phyloP scores from a whole-genome alignment of 2,113 vertebrate species.

The Myrmecophaga tridactyla region DNA sequence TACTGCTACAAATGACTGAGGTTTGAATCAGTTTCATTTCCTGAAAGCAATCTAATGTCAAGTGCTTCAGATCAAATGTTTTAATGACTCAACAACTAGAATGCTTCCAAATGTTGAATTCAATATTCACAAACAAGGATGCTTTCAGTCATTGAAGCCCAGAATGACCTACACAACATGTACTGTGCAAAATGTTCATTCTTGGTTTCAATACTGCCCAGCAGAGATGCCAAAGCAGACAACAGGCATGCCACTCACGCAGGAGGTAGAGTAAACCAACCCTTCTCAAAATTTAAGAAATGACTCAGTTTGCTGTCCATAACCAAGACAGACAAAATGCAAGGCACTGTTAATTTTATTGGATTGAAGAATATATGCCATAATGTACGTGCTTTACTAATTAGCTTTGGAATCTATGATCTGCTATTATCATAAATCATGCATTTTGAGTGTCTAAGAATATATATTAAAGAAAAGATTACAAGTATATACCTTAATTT shows the following conservation, averaged over 20 bases:
- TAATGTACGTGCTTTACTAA: not conserved
- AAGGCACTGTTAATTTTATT: not conserved
- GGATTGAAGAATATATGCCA: not conserved
- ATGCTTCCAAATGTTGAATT: not conserved
- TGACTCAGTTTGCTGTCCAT: not conserved
- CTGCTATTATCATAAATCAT: not conserved
- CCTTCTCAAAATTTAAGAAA: not conserved
- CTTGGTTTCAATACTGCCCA: not conserved
- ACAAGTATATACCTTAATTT: not conserved
- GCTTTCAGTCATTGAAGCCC: not conserved
- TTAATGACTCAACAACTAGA: not conserved
- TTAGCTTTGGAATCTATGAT: not conserved
- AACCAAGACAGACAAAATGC: not conserved
- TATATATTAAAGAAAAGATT: not conserved
- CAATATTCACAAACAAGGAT: constrained; percentile 9
- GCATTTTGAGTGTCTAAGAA: not conserved
- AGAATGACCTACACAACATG: not conserved
- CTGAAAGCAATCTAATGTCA: constrained; percentile 35
- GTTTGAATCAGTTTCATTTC: not conserved
- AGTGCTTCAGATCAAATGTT: not conserved
- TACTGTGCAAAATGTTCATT: not conserved
- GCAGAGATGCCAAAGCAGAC: not conserved
- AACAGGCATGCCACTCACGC: not conserved
- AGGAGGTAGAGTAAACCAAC: not conserved
- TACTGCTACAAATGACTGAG: constrained; percentile 36